A percentile compares a stretch with the other conserved stretches of the same genome.
These are phyloP conservation scores for Pogonognathellus flavescens DNA, from an alignment of 1,140 invertebrate species.

Conservation along the genomic window DNA sequence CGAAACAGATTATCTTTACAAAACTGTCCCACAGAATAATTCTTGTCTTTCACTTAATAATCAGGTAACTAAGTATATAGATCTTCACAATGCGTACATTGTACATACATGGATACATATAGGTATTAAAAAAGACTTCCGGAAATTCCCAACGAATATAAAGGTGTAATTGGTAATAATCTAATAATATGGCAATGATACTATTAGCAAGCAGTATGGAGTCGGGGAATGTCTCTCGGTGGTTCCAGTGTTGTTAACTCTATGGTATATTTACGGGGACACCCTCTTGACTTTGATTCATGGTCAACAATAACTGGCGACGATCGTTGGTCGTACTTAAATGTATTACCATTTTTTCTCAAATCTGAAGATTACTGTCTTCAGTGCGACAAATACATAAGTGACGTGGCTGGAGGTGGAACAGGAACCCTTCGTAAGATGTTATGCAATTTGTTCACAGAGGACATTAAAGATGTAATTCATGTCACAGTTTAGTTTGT, in stretches of 20 bases:
- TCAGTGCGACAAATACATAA: constrained; percentile 37
- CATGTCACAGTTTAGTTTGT: too few species aligned
- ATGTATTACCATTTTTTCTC: constrained; percentile 73
- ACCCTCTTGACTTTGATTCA: constrained; percentile 76
- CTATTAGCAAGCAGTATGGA: constrained; percentile 68
- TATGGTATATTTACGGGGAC: constrained; percentile 78
- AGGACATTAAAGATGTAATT: too few species aligned
- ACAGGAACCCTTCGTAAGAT: constrained; percentile 44
- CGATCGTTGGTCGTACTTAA: constrained; percentile 71
- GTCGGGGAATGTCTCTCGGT: constrained; percentile 73
- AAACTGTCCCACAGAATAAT: constrained; percentile 74
- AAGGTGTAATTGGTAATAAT: too few species aligned
- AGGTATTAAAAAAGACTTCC: too few species aligned
- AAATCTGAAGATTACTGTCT: constrained; percentile 70
- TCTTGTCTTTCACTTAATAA: constrained; percentile 73
- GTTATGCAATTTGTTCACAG: background rate
- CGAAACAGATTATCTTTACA: constrained; percentile 78
- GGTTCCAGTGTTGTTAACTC: constrained; percentile 75
- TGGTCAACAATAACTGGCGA: constrained; percentile 41
- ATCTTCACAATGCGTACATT: too few species aligned
- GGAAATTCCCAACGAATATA: too few species aligned
- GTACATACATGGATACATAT: background rate
- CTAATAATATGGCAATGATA: background rate
- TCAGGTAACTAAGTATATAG: too few species aligned
- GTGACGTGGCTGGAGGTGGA: constrained; percentile 26